Percentiles rank a stretch among this genome's conserved stretches.
Evolutionary conservation across 2,888 invertebrate genomes (phyloP).

Genomic region (Athetis lepigone): DNA sequence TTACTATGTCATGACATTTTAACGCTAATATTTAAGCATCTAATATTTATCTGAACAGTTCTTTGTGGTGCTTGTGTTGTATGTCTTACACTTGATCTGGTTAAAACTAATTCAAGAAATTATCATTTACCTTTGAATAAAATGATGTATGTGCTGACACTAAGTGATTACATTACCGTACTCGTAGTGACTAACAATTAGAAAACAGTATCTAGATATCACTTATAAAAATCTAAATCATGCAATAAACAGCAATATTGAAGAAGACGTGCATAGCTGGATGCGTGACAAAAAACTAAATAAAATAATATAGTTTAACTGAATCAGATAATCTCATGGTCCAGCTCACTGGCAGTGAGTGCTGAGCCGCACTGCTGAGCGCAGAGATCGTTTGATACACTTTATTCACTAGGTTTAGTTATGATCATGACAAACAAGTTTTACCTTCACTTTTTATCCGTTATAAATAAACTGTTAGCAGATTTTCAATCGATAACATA

Average conservation of each 20-base stretch:
- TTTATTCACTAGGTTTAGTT: slow-evolving; percentile 80
- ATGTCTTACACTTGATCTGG: slow-evolving; percentile 88
- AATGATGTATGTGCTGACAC: slow-evolving; percentile 89
- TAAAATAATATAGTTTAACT: slow-evolving; percentile 80
- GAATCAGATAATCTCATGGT: slow-evolving; percentile 77
- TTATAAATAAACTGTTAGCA: slow-evolving; percentile 86
- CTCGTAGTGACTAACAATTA: slow-evolving; percentile 86
- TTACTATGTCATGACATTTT: slow-evolving; percentile 69
- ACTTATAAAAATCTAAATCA: slow-evolving; percentile 82
- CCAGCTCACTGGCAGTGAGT: slow-evolving; percentile 68
- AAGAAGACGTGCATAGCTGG: slow-evolving; percentile 89
- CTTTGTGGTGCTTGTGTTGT: slow-evolving; percentile 65
- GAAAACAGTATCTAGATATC: slow-evolving; percentile 77
- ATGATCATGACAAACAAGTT: slow-evolving; percentile 83
- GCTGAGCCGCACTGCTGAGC: slow-evolving; percentile 58
- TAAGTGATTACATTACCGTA: slow-evolving; percentile 86
- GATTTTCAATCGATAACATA: slow-evolving; percentile 79
- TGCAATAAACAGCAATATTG: slow-evolving; percentile 89
- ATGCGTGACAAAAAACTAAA: slow-evolving; percentile 89
- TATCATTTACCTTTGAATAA: slow-evolving; percentile 83
- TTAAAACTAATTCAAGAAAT: slow-evolving; percentile 73
- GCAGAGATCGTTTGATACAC: slow-evolving; percentile 77
- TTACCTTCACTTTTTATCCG: slow-evolving; percentile 86
- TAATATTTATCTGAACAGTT: slow-evolving; percentile 66
- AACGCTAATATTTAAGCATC: slow-evolving; percentile 75